phyloP scores from a whole-genome alignment of 2,888 invertebrate species.

The Himalopsyche anomala region DNA sequence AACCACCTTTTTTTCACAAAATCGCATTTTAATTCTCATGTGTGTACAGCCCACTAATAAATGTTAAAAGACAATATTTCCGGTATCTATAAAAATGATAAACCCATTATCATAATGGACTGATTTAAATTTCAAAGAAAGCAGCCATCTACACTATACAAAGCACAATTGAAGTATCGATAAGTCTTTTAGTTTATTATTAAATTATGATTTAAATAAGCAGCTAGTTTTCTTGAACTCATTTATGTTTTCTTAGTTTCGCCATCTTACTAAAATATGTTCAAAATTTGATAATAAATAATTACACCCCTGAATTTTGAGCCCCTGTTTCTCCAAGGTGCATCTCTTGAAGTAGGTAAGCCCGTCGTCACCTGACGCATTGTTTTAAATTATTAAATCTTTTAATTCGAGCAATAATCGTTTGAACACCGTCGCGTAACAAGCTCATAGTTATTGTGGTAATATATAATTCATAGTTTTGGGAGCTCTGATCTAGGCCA shows the following conservation, averaged over 20 bases:
- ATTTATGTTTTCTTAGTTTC: background rate
- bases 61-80: no score
- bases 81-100: no score
- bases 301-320: background rate
- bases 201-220: no score
- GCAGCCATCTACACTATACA: no score
- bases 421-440: background rate
- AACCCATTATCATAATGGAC: no score
- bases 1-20: no score
- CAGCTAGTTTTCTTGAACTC: background rate
- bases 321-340: background rate
- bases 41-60: no score
- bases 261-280: background rate
- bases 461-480: background rate
- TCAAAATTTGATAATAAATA: background rate
- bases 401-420: background rate
- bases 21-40: no score
- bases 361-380: background rate
- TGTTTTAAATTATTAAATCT: background rate
- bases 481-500: no score
- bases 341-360: background rate
- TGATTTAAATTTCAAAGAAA: background rate
- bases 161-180: no score
- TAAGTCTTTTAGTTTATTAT: no score
- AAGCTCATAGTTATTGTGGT: conserved; percentile 4